Conservation (phyloP, 2,113 vertebrate species). For the Brachyhypopomus occidentalis region DNA sequence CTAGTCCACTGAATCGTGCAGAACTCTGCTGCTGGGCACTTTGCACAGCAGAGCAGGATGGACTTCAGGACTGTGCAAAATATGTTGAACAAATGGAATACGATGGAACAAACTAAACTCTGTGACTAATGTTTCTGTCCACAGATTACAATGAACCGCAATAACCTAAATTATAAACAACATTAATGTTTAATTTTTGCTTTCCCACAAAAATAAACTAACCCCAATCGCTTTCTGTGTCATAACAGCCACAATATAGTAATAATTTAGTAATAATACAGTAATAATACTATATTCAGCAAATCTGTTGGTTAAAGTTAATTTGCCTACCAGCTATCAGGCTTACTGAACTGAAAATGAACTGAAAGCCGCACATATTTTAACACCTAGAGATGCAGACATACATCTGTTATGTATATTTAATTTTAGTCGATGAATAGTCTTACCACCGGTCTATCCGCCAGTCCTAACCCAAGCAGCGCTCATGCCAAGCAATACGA, state of each 20-base stretch:
- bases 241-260: too few species aligned
- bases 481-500: too few species aligned
- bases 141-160: background rate
- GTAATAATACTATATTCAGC: too few species aligned
- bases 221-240: too few species aligned
- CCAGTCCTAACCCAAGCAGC: background rate
- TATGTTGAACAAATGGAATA: background rate
- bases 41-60: background rate
- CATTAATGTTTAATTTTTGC: background rate
- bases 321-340: too few species aligned
- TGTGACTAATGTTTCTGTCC: background rate
- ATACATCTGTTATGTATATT: background rate
- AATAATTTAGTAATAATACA: too few species aligned
- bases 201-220: background rate
- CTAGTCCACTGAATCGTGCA: conserved; percentile 38
- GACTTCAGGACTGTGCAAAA: conserved; percentile 4
- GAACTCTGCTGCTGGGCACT: conserved; percentile 40
- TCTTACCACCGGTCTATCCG: background rate
- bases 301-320: too few species aligned
- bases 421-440: background rate
- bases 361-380: background rate
- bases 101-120: background rate
- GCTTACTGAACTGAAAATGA: too few species aligned
- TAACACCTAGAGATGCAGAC: background rate
- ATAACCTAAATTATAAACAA: background rate